Percentiles rank a stretch among this genome's conserved stretches.
Conservation (phyloP, 2,888 invertebrate genomes). For the Habrosyne pyritoides region DNA sequence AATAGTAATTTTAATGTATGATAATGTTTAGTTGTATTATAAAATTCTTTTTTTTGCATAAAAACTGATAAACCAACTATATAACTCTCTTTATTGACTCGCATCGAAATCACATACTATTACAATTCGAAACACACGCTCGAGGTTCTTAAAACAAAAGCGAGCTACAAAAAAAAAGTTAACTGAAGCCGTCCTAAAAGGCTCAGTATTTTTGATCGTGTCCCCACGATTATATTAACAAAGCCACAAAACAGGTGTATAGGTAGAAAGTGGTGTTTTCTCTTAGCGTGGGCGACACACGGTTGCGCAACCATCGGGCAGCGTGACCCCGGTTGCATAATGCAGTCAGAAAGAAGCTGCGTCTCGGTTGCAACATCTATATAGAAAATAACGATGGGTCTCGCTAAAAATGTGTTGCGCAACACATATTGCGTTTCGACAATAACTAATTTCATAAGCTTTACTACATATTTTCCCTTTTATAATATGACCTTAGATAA, state of each 20-base stretch:
- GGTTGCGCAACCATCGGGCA: slow-evolving; percentile 61
- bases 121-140: not conserved
- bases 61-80: slow-evolving; percentile 68
- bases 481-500: slow-evolving; percentile 18
- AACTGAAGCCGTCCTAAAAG: slow-evolving; percentile 21
- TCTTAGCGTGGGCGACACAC: slow-evolving; percentile 51
- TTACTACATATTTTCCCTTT: slow-evolving; percentile 54
- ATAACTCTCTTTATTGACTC: slow-evolving; percentile 22
- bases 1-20: slow-evolving; percentile 83
- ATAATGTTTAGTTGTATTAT: slow-evolving; percentile 79
- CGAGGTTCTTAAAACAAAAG: not conserved
- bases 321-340: slow-evolving; percentile 77
- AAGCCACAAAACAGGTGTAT: slow-evolving; percentile 53
- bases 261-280: slow-evolving; percentile 75
- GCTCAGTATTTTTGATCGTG: slow-evolving; percentile 38
- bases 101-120: slow-evolving; percentile 9
- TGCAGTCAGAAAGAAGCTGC: slow-evolving; percentile 60
- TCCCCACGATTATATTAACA: slow-evolving; percentile 42
- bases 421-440: slow-evolving; percentile 61
- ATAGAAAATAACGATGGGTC: slow-evolving; percentile 70
- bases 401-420: slow-evolving; percentile 72
- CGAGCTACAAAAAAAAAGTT: slow-evolving; percentile 6
- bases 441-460: slow-evolving; percentile 70
- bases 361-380: slow-evolving; percentile 59
- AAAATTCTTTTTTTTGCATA: slow-evolving; percentile 79